These are phyloP conservation scores for Hemibates koningsi DNA, from an alignment of 2,113 vertebrate species.

Conservation along the genomic window DNA sequence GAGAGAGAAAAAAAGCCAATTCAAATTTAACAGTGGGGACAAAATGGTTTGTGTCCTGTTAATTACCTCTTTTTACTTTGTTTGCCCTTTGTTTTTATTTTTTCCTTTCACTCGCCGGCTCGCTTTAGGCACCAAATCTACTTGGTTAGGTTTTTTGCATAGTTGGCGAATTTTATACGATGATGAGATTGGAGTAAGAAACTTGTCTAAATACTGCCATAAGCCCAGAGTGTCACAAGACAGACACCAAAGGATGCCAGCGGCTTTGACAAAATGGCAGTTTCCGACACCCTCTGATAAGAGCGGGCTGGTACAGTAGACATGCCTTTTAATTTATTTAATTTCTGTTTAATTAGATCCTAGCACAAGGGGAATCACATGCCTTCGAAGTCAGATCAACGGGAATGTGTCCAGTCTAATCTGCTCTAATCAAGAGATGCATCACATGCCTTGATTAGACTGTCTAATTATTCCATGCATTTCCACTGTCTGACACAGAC, in stretches of 20 bases:
- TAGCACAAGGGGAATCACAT: constrained; percentile 32
- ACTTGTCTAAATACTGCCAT: neutral
- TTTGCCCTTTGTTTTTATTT: neutral
- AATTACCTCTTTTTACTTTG: neutral
- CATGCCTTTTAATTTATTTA: constrained; percentile 17
- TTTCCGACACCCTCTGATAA: neutral
- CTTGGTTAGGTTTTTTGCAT: neutral
- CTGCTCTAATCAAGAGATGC: constrained; percentile 43
- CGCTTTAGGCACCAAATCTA: neutral
- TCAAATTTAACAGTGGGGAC: neutral
- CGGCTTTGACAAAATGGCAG: neutral
- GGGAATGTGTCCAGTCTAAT: constrained; percentile 46
- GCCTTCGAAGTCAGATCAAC: constrained; percentile 31
- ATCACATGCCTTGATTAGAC: constrained; percentile 49
- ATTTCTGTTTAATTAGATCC: constrained; percentile 22
- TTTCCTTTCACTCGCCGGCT: neutral
- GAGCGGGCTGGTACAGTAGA: neutral
- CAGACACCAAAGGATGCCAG: neutral
- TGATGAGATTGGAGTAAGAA: neutral
- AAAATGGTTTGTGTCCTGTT: neutral
- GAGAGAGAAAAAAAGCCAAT: neutral
- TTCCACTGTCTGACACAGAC: constrained; percentile 14
- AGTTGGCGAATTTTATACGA: neutral
- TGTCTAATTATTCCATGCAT: constrained; percentile 37
- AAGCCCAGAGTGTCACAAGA: neutral